Conservation (phyloP, 2,113 vertebrate genomes). For the Gopherus evgoodei region DNA sequence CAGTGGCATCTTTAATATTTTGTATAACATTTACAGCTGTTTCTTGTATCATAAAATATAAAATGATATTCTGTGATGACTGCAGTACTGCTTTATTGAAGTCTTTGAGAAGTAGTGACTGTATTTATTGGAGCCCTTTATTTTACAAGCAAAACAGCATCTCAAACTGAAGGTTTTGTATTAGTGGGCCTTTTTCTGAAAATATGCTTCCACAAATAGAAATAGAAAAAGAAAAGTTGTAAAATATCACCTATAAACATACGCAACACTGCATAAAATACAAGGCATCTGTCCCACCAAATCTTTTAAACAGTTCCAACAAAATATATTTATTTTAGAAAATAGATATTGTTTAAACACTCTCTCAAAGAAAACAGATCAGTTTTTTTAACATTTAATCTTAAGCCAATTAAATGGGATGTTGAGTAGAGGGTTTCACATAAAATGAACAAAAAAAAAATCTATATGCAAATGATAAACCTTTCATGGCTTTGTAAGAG, state of each 20-base stretch:
- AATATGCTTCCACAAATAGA: background rate
- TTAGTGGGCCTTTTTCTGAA: background rate
- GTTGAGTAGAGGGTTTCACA: background rate
- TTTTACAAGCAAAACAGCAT: background rate
- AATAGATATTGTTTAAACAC: background rate
- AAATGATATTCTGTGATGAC: background rate
- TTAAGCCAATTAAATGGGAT: background rate
- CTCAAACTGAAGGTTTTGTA: background rate
- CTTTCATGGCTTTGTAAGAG: background rate
- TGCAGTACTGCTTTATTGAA: background rate
- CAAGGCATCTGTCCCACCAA: background rate
- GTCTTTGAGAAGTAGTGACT: background rate
- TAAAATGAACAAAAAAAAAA: background rate
- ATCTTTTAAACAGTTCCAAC: background rate
- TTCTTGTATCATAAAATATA: background rate
- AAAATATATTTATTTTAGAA: constrained; percentile 4
- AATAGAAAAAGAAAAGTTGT: background rate
- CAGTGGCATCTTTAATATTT: background rate
- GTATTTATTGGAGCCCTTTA: background rate
- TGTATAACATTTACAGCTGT: background rate
- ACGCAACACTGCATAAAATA: background rate
- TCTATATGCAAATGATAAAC: background rate
- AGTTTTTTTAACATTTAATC: background rate
- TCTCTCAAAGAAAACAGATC: background rate
- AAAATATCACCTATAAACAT: background rate